Conservation (phyloP, 2,113 vertebrate genomes). For the Chloroceryle aenea region DNA sequence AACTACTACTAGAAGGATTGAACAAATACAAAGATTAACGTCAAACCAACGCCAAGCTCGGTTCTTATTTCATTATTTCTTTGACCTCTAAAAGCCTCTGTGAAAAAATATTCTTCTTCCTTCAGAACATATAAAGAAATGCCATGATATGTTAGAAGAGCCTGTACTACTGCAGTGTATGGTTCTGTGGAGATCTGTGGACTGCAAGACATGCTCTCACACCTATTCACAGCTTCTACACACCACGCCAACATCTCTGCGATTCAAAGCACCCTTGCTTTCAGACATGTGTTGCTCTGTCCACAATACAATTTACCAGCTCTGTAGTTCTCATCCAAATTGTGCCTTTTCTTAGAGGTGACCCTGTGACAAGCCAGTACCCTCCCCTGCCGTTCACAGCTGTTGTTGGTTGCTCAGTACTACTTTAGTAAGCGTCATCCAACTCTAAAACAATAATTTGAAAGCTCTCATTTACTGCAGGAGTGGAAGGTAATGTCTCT, state of each 20-base stretch:
- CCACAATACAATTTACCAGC: neutral
- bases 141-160: neutral
- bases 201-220: accelerated
- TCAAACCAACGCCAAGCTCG: neutral
- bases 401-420: neutral
- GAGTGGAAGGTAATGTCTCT: neutral
- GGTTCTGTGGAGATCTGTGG: neutral
- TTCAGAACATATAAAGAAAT: neutral
- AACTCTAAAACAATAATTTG: neutral
- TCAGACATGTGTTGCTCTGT: neutral
- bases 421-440: neutral
- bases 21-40: neutral
- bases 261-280: neutral
- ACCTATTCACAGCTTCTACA: neutral
- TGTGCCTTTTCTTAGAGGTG: neutral
- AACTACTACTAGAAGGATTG: neutral
- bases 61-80: neutral
- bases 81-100: neutral
- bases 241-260: too few relatives aligned
- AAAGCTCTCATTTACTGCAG: neutral
- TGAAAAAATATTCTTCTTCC: neutral
- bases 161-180: neutral
- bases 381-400: neutral
- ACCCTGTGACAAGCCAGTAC: neutral
- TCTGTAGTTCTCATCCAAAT: neutral